Evolutionary conservation across 2,888 invertebrate species (phyloP), one percentile per base, ranked within the genome.

Genomic region (Rhagium mordax): DNA sequence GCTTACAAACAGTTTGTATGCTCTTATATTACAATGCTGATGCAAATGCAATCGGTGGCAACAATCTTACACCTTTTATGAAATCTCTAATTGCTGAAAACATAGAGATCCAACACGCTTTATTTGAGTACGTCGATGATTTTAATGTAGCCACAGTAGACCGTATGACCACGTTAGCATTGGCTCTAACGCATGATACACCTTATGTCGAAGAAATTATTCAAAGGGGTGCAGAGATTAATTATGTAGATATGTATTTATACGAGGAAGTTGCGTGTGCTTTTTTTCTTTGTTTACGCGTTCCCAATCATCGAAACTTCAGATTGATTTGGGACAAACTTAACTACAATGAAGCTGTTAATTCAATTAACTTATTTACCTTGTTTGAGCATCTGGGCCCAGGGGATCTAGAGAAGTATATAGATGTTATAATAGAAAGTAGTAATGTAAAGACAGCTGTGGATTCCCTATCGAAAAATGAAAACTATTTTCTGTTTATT

Each of bases 21-120:
- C 68, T 85, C 24, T 72, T 85, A 4, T 84, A 80, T 75, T 82
- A 82, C 60, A 76, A 78, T 71, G 84, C 84, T n/a, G 84, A 85
- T 74, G 75, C 81, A 8, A 78, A 69, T 49, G 18, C 21, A 15
- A 7, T 47, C 16, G 75, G 78, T 21, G 76, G 73, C 18, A 75
- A 78, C 60, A 60, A 75, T 70, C 67, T 80, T 16, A 83, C 81
- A 13, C 82, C 84, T 8, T 82, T 84, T 55, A 81, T 83, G 81
- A 77, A 79, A 55, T 79, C 83, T 1, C 24, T 84, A 20, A 74
- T 77, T 33, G 5, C 18, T 3, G 74, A 74, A 59, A 60, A 76
- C 71, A 18, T 66, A 13, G 74, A 71, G 60, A 73, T 84, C 13
- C 81, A 80, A 65, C 61, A 72, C 4, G 71, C 70, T 49, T 73